Conservation (phyloP, 1,140 invertebrate species). For the Mylabris phalerata region DNA sequence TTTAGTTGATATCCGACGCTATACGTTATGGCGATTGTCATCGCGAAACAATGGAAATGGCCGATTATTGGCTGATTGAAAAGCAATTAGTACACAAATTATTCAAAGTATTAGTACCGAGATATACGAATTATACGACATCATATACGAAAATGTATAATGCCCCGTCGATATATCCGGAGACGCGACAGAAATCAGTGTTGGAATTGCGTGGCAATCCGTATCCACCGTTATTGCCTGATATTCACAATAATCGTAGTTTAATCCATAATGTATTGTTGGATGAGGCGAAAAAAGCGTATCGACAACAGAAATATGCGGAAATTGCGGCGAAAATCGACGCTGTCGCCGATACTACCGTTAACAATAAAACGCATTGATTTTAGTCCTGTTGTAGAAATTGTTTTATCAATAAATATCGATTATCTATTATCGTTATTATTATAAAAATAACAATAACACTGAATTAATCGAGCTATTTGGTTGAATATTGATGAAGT, state of each 20-base stretch:
- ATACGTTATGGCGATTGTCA: conserved; percentile 78
- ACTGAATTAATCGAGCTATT: too few relatives aligned
- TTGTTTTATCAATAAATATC: too few relatives aligned
- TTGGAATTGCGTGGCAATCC: conserved; percentile 75
- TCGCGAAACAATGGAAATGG: conserved; percentile 80
- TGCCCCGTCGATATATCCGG: conserved; percentile 58
- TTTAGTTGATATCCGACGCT: conserved; percentile 85
- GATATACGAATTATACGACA: conserved; percentile 63
- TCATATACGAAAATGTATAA: conserved; percentile 68
- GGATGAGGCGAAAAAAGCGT: conserved; percentile 66
- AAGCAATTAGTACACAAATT: conserved; percentile 87
- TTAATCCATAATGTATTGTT: conserved; percentile 65
- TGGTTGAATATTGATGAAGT: too few relatives aligned
- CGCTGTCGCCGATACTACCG: conserved; percentile 12
- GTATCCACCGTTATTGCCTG: conserved; percentile 53
- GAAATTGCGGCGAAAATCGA: conserved; percentile 39
- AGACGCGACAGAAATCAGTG: conserved; percentile 50
- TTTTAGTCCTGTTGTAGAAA: too few relatives aligned
- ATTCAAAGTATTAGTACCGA: conserved; percentile 85
- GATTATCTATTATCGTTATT: too few relatives aligned
- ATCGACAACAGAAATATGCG: conserved; percentile 40
- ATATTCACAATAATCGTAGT: conserved; percentile 50
- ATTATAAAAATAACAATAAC: too few relatives aligned
- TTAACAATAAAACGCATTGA: background rate
- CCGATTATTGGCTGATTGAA: conserved; percentile 82